These are phyloP conservation scores for Rutpela maculata DNA, from an alignment of 2,888 invertebrate genomes.

Conservation along the genomic window DNA sequence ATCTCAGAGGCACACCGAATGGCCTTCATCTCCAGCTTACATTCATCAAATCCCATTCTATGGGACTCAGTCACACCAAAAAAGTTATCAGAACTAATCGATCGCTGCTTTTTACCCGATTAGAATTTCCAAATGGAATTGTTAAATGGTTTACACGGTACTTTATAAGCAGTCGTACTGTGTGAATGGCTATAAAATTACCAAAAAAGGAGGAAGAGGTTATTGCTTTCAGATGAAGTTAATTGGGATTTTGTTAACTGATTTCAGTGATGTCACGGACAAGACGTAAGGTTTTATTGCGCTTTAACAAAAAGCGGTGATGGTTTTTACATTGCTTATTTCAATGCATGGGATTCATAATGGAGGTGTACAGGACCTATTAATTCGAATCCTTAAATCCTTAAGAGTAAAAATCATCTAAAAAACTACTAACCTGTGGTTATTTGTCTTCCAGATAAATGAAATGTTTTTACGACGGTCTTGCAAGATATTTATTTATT, in stretches of 20 bases:
- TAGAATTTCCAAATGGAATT: constrained; percentile 15
- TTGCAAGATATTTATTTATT: too few species aligned
- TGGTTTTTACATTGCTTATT: not conserved
- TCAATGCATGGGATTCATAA: not conserved
- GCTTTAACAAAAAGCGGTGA: constrained; percentile 7
- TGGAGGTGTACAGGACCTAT: not conserved
- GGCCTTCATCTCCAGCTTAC: constrained; percentile 52
- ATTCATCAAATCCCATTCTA: constrained; percentile 28
- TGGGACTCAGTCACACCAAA: constrained; percentile 28
- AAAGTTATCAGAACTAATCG: constrained; percentile 41
- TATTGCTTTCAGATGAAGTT: constrained; percentile 27
- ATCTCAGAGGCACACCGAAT: constrained; percentile 50
- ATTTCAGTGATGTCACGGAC: constrained; percentile 19
- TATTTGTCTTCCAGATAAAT: too few species aligned
- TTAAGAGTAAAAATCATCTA: too few species aligned
- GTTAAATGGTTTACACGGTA: constrained; percentile 27
- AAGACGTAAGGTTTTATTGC: constrained; percentile 1
- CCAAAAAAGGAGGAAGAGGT: constrained; percentile 27
- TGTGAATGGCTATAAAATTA: not conserved
- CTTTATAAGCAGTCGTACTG: constrained; percentile 8
- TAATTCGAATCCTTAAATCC: too few species aligned
- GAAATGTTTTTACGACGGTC: too few species aligned
- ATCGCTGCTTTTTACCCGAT: constrained; percentile 28
- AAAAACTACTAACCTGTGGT: too few species aligned
- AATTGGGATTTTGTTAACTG: constrained; percentile 27